Evolutionary conservation across 1,140 invertebrate species (phyloP).

Genomic region (Druon quercuslanigerum): DNA sequence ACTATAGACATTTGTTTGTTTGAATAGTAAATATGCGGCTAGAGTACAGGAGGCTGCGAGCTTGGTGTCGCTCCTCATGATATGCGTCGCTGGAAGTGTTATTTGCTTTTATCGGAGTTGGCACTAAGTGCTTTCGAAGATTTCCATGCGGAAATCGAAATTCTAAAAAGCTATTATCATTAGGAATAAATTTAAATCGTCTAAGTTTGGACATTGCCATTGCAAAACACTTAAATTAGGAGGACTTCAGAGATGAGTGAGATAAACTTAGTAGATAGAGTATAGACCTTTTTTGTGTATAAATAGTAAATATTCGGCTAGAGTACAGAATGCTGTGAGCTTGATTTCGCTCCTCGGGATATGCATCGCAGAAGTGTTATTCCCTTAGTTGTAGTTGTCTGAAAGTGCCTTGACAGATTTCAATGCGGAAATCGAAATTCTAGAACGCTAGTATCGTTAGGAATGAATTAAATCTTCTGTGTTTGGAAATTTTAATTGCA

Average conservation of each 20-base stretch:
- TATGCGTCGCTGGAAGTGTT: background rate
- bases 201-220: no score
- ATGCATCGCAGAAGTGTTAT: background rate
- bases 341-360: background rate
- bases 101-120: background rate
- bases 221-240: no score
- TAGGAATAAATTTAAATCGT: background rate
- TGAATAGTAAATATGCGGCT: no score
- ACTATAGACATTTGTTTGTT: no score
- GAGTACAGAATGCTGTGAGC: no score
- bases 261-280: no score
- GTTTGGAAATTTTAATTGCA: no score
- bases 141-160: background rate
- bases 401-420: background rate
- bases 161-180: background rate
- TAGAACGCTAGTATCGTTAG: background rate
- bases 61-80: background rate
- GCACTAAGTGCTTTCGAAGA: background rate
- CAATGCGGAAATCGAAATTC: background rate
- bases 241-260: no score
- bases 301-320: no score
- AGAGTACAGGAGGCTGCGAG: no score
- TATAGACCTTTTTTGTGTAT: no score
- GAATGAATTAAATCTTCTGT: background rate
- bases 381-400: background rate